Conservation (phyloP, 2,888 invertebrate genomes). For the Eueremaeus valkanovi region DNA sequence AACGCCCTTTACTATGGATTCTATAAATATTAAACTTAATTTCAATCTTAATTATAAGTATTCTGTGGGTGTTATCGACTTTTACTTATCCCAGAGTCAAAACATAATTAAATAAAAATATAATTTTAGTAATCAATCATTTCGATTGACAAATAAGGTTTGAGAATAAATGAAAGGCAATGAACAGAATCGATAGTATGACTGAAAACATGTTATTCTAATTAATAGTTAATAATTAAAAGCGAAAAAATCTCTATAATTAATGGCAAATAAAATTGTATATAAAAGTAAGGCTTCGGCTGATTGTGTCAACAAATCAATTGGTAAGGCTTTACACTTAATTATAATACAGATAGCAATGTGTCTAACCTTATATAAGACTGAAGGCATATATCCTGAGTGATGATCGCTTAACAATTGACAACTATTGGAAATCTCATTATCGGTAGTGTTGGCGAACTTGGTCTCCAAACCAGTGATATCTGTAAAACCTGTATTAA, state of each 20-base stretch:
- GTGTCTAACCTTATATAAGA: constrained; percentile 16
- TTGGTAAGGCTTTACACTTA: background rate
- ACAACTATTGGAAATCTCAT: constrained; percentile 13
- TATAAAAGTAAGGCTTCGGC: too few relatives aligned
- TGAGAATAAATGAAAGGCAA: too few relatives aligned
- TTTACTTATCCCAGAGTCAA: background rate
- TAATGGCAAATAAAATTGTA: background rate
- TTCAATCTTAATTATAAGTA: too few relatives aligned
- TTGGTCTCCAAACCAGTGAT: background rate
- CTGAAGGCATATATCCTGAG: background rate
- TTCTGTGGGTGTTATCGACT: background rate
- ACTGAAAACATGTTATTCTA: background rate
- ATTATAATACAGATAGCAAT: too few relatives aligned
- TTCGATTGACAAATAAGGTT: too few relatives aligned
- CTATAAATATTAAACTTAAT: too few relatives aligned
- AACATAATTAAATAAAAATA: background rate
- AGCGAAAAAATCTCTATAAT: background rate
- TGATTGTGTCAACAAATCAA: too few relatives aligned
- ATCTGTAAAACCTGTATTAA: constrained; percentile 5
- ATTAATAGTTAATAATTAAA: background rate
- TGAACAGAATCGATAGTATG: too few relatives aligned
- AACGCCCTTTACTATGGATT: background rate
- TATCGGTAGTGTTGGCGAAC: constrained; percentile 1
- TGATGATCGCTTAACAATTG: constrained; percentile 21
- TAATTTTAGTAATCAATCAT: too few relatives aligned